These are phyloP conservation scores for Cryptus armator DNA, from an alignment of 2,888 invertebrate species.

Conservation along the genomic window DNA sequence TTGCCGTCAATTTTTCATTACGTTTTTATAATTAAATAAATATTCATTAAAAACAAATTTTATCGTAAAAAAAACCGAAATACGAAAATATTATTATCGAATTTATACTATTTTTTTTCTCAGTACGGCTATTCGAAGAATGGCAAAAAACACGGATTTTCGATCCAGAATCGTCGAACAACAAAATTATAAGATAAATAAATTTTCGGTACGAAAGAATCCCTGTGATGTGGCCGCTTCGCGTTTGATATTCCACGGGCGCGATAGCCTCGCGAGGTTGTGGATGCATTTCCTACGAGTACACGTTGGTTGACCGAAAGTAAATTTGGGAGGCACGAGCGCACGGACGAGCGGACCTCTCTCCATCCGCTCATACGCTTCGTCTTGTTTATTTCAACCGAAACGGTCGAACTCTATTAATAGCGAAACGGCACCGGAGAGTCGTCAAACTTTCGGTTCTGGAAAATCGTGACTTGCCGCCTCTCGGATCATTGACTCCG, in stretches of 20 bases:
- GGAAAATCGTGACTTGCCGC: conserved; percentile 24
- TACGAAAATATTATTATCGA: too few species aligned
- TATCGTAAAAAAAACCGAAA: too few species aligned
- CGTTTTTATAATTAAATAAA: too few species aligned
- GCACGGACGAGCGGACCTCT: neutral
- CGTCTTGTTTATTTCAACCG: conserved; percentile 46
- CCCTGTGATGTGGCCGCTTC: conserved; percentile 11
- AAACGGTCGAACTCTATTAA: conserved; percentile 52
- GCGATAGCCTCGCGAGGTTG: conserved; percentile 19
- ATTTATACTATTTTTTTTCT: too few species aligned
- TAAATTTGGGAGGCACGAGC: conserved; percentile 21
- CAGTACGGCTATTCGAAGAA: too few species aligned
- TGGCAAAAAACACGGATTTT: too few species aligned
- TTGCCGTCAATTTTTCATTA: too few species aligned
- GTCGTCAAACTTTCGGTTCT: conserved; percentile 49
- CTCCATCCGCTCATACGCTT: conserved; percentile 7
- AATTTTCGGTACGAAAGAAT: too few species aligned
- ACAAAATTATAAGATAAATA: neutral
- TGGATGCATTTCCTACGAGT: conserved; percentile 34
- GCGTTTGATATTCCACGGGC: conserved; percentile 50
- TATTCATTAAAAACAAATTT: too few species aligned
- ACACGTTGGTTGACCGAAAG: conserved; percentile 18
- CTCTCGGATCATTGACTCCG: conserved; percentile 40
- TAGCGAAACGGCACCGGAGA: conserved; percentile 36
- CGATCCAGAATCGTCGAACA: too few species aligned